A percentile compares a stretch with the other conserved stretches of the same genome.
These are phyloP conservation scores for Diorhabda sublineata DNA, from an alignment of 1,140 invertebrate genomes.

Conservation along the genomic window DNA sequence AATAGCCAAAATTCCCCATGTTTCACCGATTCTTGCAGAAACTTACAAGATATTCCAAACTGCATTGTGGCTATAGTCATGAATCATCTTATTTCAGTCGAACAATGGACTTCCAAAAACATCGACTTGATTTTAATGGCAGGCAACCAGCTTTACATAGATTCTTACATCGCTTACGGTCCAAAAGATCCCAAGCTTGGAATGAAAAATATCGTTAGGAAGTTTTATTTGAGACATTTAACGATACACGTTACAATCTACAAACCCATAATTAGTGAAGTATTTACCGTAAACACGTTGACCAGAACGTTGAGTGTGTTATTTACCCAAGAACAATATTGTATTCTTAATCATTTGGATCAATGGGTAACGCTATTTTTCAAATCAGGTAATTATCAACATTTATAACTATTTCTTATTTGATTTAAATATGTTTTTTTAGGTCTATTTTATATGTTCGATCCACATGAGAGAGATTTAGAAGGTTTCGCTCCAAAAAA, in stretches of 20 bases:
- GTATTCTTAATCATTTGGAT: slow-evolving; percentile 33
- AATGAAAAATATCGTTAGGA: slow-evolving; percentile 36
- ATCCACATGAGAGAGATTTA: slow-evolving; percentile 38
- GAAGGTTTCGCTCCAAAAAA: slow-evolving; percentile 21
- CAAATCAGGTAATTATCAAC: slow-evolving; percentile 19
- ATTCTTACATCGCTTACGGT: slow-evolving; percentile 42
- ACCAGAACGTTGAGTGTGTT: slow-evolving; percentile 30
- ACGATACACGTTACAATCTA: slow-evolving; percentile 36
- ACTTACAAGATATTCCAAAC: slow-evolving; percentile 37
- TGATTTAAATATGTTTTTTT: neutral
- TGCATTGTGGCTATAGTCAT: slow-evolving; percentile 31
- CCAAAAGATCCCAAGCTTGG: slow-evolving; percentile 35
- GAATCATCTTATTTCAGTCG: slow-evolving; percentile 26
- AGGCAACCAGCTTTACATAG: slow-evolving; percentile 42
- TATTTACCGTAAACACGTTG: slow-evolving; percentile 26
- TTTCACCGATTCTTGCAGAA: slow-evolving; percentile 29
- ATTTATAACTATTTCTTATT: neutral
- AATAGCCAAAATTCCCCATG: slow-evolving; percentile 32
- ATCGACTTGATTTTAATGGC: slow-evolving; percentile 42
- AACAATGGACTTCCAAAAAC: slow-evolving; percentile 39
- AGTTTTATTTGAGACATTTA: slow-evolving; percentile 29
- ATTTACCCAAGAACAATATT: slow-evolving; percentile 39
- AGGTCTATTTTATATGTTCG: slow-evolving; percentile 40
- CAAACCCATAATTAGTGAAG: slow-evolving; percentile 33
- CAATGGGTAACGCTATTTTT: slow-evolving; percentile 36